Evolutionary conservation across 1,140 invertebrate genomes (phyloP), one percentile per base, ranked within the genome.

Genomic region (Trachymyrmex cornetzi): DNA sequence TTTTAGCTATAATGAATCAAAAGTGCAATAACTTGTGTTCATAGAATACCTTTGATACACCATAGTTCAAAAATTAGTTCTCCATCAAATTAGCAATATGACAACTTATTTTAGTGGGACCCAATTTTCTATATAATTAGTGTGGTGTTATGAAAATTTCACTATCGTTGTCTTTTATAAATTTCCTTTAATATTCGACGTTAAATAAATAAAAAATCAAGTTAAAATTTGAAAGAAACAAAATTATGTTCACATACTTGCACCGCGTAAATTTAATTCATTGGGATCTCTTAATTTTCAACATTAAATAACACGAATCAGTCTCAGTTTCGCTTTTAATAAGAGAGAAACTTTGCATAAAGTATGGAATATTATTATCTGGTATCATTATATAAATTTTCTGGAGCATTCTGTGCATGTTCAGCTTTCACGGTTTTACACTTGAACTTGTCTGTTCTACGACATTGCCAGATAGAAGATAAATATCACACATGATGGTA

Each of bases 371-470:
- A 34, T 59, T 53, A 53, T 34, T 53, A 53, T 34, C 34, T 34
- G 53, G 4, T 67, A 61, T 82, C 22, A 19, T 72, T 59, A n/a
- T 44, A 72, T 72, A 82, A 57, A 82, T 82, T 72, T 82, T 48
- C 53, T 57, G 16, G 22, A 19, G 71, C 19, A 14, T 82, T 7
- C 11, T 48, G 59, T 6, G 19, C 3, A 22, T 19, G 14, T 27
- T 69, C 53, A 44, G 66, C 66, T 72, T 82, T 82, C 80, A 57
- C 53, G 53, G 12, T 48, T 82, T 72, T 59, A 61, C 79, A 59
- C 64, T 72, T 82, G 53, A 82, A 72, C 67, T 48, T 44, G 34
- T 59, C 6, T 22, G 44, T 9, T 71, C 50, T 11, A 14, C 66
- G 63, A 69, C 63, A 69, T 55, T 44, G 48, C 12, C 44, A 69